A percentile compares a stretch with the other conserved stretches of the same genome.
Evolutionary conservation across 2,113 vertebrate species (phyloP).

Genomic region (Zosterops hypoxanthus): DNA sequence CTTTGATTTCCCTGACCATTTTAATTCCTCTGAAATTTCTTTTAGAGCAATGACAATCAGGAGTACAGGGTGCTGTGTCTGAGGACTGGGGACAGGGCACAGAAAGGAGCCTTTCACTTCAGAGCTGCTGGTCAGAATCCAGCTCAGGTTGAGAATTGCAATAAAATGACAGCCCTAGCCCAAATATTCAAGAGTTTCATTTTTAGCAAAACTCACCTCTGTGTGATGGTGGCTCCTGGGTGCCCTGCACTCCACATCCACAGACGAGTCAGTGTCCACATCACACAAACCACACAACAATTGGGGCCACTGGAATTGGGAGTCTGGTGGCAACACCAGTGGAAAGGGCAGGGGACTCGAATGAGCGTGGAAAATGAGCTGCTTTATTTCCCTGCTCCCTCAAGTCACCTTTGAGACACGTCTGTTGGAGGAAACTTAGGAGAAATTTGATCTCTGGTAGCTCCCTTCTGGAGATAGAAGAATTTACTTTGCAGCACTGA

Average conservation of each 20-base stretch:
- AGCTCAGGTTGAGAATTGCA: neutral
- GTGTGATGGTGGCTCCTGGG: neutral
- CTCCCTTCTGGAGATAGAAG: slow-evolving; percentile 1
- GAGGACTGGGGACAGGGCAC: neutral
- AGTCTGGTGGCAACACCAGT: neutral
- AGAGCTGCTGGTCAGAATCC: neutral
- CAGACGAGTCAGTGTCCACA: slow-evolving; percentile 5
- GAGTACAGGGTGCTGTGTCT: neutral
- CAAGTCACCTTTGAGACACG: neutral
- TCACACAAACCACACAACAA: slow-evolving; percentile 27
- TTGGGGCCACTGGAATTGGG: slow-evolving; percentile 31
- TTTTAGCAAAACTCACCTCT: neutral
- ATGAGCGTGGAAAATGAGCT: neutral
- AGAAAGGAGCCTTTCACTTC: slow-evolving; percentile 35
- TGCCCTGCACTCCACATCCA: neutral
- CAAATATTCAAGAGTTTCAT: too few species aligned
- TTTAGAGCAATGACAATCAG: neutral
- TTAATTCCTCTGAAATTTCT: neutral
- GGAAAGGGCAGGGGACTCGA: slow-evolving; percentile 8
- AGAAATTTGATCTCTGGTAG: neutral
- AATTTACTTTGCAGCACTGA: neutral
- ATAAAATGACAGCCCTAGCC: too few species aligned
- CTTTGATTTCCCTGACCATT: neutral
- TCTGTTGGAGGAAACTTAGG: neutral
- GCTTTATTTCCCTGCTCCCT: slow-evolving; percentile 12